Conservation (phyloP, 2,888 invertebrate genomes). For the Hylaea fasciaria region DNA sequence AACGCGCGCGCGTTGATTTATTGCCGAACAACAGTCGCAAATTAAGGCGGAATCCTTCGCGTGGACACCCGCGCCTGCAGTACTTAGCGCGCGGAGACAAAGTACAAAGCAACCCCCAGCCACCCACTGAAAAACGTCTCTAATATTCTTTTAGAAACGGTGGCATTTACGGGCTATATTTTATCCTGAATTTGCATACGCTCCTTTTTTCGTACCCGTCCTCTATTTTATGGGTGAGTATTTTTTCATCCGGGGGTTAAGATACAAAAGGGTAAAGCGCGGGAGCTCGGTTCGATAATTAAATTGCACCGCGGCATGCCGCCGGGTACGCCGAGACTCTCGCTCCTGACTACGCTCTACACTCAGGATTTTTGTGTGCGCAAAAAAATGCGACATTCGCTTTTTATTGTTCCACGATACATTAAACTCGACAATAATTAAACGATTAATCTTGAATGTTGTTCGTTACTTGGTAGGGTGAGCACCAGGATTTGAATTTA, state of each 20-base stretch:
- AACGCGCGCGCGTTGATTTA: conserved; percentile 68
- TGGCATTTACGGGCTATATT: conserved; percentile 86
- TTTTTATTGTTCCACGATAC: conserved; percentile 58
- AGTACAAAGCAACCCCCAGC: conserved; percentile 83
- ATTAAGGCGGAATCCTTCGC: conserved; percentile 76
- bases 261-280: conserved; percentile 85
- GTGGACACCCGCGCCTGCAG: conserved; percentile 78
- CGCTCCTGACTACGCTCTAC: conserved; percentile 29
- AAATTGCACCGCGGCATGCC: conserved; percentile 77
- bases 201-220: conserved; percentile 85
- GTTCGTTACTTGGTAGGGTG: conserved; percentile 39
- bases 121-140: conserved; percentile 86
- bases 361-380: conserved; percentile 27
- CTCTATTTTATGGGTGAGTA: conserved; percentile 85
- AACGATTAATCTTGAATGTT: conserved; percentile 58
- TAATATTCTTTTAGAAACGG: conserved; percentile 86
- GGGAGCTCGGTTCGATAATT: conserved; percentile 80
- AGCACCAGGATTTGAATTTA: conserved; percentile 5
- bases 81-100: conserved; percentile 83
- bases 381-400: conserved; percentile 36
- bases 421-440: conserved; percentile 65
- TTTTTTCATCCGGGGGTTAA: conserved; percentile 84
- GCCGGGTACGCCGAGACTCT: conserved; percentile 30
- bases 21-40: conserved; percentile 79
- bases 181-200: conserved; percentile 86